Evolutionary conservation across 2,888 invertebrate genomes (phyloP).

Genomic region (Tenthredo amoena): DNA sequence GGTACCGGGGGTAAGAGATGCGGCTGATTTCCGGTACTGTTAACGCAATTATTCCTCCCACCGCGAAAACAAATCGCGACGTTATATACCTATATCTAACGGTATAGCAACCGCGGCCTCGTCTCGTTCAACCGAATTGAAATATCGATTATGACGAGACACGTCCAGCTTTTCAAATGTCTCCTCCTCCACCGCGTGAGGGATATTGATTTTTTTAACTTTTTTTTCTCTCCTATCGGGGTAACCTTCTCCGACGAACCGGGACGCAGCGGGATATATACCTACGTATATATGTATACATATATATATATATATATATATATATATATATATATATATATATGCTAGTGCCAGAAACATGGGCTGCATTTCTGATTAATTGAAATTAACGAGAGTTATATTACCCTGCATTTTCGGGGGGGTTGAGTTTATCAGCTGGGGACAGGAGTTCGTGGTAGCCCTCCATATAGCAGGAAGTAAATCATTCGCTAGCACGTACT

Average conservation of each 20-base stretch:
- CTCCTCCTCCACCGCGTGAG: conserved; percentile 38
- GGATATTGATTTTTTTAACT: conserved; percentile 25
- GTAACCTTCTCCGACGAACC: conserved; percentile 13
- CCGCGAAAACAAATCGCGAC: not conserved
- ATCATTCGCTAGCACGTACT: conserved; percentile 13
- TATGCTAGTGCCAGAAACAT: conserved; percentile 32
- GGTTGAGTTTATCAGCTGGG: conserved; percentile 40
- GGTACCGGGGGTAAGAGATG: not conserved
- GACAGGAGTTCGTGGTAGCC: conserved; percentile 8
- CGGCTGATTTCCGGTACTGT: conserved; percentile 10
- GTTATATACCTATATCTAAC: not conserved
- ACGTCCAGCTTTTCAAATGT: conserved; percentile 41
- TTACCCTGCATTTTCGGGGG: conserved; percentile 28
- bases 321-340: not conserved
- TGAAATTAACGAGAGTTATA: conserved; percentile 51
- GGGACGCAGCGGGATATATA: not conserved
- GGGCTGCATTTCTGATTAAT: conserved; percentile 48
- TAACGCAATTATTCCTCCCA: conserved; percentile 21
- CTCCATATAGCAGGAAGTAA: not conserved
- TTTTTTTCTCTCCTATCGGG: not conserved
- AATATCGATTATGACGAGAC: conserved; percentile 23
- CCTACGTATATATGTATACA: not conserved
- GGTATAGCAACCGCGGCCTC: not conserved
- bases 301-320: not conserved
- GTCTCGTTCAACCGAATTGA: conserved; percentile 24